These are phyloP conservation scores for Gallinago stenura DNA, from an alignment of 2,797 vertebrate species.

Conservation along the genomic window DNA sequence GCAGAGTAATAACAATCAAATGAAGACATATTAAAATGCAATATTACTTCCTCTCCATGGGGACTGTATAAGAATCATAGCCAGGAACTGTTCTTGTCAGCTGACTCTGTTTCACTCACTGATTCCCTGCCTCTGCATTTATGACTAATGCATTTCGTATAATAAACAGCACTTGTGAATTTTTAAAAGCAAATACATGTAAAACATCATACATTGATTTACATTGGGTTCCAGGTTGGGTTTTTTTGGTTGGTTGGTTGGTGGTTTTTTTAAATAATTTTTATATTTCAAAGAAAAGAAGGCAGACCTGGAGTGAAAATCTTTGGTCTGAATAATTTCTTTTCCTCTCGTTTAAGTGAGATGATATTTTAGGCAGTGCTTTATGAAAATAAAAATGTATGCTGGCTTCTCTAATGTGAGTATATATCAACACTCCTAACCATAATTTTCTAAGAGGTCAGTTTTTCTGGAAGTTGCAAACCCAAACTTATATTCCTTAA, in stretches of 20 bases:
- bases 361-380: not conserved
- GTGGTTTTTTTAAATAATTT: not conserved
- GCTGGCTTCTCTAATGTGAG: not conserved
- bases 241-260: not conserved
- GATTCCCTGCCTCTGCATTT: conserved; percentile 54
- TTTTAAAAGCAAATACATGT: conserved; percentile 52
- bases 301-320: not conserved
- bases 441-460: not conserved
- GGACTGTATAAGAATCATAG: conserved; percentile 68
- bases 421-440: not conserved
- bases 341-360: not conserved
- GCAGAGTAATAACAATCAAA: conserved; percentile 72
- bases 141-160: conserved; percentile 30
- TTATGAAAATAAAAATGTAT: not conserved
- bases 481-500: not conserved
- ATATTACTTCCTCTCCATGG: conserved; percentile 74
- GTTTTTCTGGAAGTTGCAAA: not conserved
- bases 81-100: conserved; percentile 71
- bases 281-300: not conserved
- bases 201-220: not conserved
- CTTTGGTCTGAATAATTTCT: not conserved
- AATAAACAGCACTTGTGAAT: conserved; percentile 20
- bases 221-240: not conserved
- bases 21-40: conserved; percentile 76
- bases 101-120: conserved; percentile 33